A percentile compares a stretch with the other conserved stretches of the same genome.
Conservation (phyloP, 2,797 vertebrate genomes). For the Remorina albescens region DNA sequence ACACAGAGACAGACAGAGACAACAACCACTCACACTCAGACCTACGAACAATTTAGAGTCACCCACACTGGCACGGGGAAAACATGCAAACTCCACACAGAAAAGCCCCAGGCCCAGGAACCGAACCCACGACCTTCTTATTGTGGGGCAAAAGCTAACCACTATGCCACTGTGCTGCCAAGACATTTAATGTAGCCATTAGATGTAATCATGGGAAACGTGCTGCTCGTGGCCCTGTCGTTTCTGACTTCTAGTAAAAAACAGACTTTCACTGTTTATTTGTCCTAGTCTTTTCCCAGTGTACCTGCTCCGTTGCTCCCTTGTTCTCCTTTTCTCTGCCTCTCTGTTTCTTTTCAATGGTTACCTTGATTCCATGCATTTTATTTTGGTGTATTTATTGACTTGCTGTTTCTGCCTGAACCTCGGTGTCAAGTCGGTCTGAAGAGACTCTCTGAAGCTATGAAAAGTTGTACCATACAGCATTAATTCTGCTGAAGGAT, state of each 20-base stretch:
- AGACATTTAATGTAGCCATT: not conserved
- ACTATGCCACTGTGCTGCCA: too few relatives aligned
- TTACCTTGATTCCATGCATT: not conserved
- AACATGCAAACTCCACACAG: too few relatives aligned
- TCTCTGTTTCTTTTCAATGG: not conserved
- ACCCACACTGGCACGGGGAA: too few relatives aligned
- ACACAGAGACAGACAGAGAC: too few relatives aligned
- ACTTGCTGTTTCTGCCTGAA: constrained; percentile 8
- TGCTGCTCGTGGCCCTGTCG: too few relatives aligned
- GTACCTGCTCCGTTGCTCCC: not conserved
- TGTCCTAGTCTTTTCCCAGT: not conserved
- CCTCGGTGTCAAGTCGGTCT: constrained; percentile 4
- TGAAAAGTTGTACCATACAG: constrained; percentile 7
- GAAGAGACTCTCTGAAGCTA: constrained; percentile 5
- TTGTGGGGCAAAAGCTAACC: too few relatives aligned
- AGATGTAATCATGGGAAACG: not conserved
- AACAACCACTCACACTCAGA: too few relatives aligned
- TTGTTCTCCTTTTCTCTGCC: constrained; percentile 17
- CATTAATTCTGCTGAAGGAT: constrained; percentile 1
- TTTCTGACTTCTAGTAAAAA: not conserved
- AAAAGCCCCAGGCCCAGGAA: too few relatives aligned
- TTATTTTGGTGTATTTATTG: constrained; percentile 2
- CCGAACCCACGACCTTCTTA: too few relatives aligned
- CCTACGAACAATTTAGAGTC: too few relatives aligned
- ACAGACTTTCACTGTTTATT: not conserved